A percentile compares a stretch with the other conserved stretches of the same genome.
Conservation (phyloP, 2,797 vertebrate genomes). For the Danio aesculapii region DNA sequence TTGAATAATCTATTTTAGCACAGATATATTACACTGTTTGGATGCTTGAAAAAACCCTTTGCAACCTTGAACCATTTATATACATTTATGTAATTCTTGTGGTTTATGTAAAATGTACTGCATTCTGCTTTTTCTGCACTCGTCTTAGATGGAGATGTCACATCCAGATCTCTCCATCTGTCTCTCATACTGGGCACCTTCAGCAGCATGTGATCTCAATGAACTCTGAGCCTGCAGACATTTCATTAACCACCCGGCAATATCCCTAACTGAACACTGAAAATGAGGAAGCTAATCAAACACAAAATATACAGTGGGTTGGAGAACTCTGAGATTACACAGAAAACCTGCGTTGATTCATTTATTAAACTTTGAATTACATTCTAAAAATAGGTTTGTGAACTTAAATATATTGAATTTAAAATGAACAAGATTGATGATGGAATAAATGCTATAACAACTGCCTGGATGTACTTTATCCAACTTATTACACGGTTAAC, state of each 20-base stretch:
- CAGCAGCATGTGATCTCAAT: conserved; percentile 60
- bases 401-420: background rate
- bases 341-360: too few relatives aligned
- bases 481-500: too few relatives aligned
- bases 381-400: background rate
- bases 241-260: conserved; percentile 62
- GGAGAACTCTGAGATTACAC: conserved; percentile 1
- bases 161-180: conserved; percentile 69
- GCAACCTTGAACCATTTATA: too few relatives aligned
- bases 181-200: conserved; percentile 65
- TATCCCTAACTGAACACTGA: conserved; percentile 28
- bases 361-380: background rate
- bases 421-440: background rate
- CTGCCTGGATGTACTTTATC: too few relatives aligned
- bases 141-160: too few relatives aligned
- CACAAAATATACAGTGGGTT: background rate
- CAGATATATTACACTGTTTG: too few relatives aligned
- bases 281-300: conserved; percentile 47
- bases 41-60: too few relatives aligned
- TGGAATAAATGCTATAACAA: background rate
- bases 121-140: conserved; percentile 47
- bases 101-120: conserved; percentile 53
- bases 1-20: too few relatives aligned
- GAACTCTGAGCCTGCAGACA: conserved; percentile 63
- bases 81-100: background rate